Percentiles rank a stretch among this genome's conserved stretches.
These are phyloP conservation scores for Staurois parvus DNA, from an alignment of 2,797 vertebrate species.

Conservation along the genomic window DNA sequence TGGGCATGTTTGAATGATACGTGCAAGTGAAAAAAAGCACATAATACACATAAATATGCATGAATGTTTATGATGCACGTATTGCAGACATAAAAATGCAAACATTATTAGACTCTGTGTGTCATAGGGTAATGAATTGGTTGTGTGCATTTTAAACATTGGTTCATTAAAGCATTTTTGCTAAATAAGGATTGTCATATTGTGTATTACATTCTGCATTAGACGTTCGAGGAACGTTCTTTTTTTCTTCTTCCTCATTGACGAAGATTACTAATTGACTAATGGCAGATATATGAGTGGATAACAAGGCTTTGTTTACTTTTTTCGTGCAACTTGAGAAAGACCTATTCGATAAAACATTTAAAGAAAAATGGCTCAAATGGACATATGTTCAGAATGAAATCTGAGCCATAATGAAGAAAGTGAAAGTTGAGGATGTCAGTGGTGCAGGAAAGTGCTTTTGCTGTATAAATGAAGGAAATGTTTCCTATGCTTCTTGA, in stretches of 20 bases:
- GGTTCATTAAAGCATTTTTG: too few species aligned
- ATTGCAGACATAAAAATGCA: not conserved
- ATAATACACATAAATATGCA: not conserved
- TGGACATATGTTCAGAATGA: constrained; percentile 23
- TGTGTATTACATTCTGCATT: constrained; percentile 6
- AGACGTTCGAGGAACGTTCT: not conserved
- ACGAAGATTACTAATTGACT: constrained; percentile 10
- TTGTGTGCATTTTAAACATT: too few species aligned
- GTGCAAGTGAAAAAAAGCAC: too few species aligned
- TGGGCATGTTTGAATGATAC: too few species aligned
- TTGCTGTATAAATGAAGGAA: too few species aligned
- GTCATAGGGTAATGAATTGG: not conserved
- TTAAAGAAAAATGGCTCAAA: constrained; percentile 26
- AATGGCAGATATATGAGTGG: constrained; percentile 2
- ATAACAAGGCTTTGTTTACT: not conserved
- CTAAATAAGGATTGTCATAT: not conserved
- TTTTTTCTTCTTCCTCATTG: not conserved
- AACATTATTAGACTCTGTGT: not conserved
- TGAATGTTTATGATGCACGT: not conserved
- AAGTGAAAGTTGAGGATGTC: not conserved
- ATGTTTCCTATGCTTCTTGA: too few species aligned
- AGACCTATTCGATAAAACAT: constrained; percentile 19
- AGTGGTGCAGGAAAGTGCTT: not conserved
- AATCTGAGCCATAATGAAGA: not conserved
- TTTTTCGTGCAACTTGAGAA: constrained; percentile 21